Conservation (phyloP, 2,797 vertebrate genomes). For the Coluber constrictor region DNA sequence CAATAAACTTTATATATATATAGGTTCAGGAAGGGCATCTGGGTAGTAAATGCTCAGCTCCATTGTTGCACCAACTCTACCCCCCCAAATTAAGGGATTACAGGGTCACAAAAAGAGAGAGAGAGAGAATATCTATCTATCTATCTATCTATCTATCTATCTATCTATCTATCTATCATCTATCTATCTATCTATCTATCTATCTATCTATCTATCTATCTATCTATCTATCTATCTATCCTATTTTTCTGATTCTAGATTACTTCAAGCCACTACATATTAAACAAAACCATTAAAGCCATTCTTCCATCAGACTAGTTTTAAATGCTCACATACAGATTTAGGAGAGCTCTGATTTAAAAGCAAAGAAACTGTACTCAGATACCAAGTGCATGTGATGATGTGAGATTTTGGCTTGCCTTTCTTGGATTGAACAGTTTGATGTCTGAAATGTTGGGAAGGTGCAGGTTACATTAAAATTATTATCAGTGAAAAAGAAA, state of each 20-base stretch:
- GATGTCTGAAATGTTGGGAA: background rate
- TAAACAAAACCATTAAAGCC: background rate
- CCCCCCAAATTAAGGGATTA: no score
- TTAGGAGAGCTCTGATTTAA: background rate
- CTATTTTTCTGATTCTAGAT: background rate
- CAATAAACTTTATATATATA: no score
- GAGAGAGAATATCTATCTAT: no score
- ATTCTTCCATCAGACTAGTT: background rate
- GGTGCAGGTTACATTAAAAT: background rate
- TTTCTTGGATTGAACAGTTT: background rate
- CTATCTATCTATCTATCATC: no score
- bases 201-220: no score
- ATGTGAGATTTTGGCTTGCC: background rate
- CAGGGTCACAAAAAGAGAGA: no score
- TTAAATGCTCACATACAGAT: background rate
- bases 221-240: background rate
- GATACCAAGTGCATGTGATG: background rate
- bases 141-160: no score
- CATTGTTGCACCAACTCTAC: no score
- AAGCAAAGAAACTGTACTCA: background rate
- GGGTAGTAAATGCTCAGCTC: no score
- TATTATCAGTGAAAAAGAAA: background rate
- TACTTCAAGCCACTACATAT: background rate
- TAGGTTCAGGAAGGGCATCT: no score
- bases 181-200: no score